Evolutionary conservation across 2,113 vertebrate genomes (phyloP), one percentile per base, ranked within the genome.

Genomic region (Hoplias malabaricus): DNA sequence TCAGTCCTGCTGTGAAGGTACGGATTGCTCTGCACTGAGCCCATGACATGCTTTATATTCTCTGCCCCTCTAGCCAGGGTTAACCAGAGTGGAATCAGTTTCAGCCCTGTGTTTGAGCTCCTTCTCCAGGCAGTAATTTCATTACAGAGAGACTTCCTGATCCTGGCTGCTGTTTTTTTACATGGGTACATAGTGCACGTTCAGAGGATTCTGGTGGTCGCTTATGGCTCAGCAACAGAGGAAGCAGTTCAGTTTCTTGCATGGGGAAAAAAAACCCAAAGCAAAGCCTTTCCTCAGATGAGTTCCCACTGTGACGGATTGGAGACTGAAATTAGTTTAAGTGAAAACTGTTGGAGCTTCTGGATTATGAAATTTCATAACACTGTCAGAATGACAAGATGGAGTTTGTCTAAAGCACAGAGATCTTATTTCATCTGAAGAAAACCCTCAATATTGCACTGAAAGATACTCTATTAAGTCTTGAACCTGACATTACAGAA

Each of bases 141-240:
- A 76, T 89, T 87, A 83, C 72, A 48, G 71, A 42, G 68, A 69
- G 66, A 78, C 82, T 81, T 84, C 79, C 80, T 75, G 78, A 73
- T 84, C 80, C 75, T 27, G 8, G n/a, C 63, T 72, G 82, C 83
- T 85, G 81, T 86, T 89, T 87, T 89, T 87, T 86, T 81, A 81
- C 77, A 57, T 73, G 77, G 75, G 84, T 76, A 67, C 50, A 76
- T 54, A 79, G 70, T 54, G 78, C 61, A 7, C 23, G 3, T 9
- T 19, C 10, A 9, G 57, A 61, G 57, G 11, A n/a, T n/a, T n/a
- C n/a, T n/a, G n/a, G 21, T 2, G 14, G 7, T 25, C 10, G 7
- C 11, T 68, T 68, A 46, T 36, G 23, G 33, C 38, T 71, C 31
- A 25, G 5, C 33, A 42, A 54, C 31, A 23, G 40, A 23, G 34